Percentiles rank a stretch among this genome's conserved stretches.
These are phyloP conservation scores for Nemurella pictetii DNA, from an alignment of 2,888 invertebrate genomes.

Conservation along the genomic window DNA sequence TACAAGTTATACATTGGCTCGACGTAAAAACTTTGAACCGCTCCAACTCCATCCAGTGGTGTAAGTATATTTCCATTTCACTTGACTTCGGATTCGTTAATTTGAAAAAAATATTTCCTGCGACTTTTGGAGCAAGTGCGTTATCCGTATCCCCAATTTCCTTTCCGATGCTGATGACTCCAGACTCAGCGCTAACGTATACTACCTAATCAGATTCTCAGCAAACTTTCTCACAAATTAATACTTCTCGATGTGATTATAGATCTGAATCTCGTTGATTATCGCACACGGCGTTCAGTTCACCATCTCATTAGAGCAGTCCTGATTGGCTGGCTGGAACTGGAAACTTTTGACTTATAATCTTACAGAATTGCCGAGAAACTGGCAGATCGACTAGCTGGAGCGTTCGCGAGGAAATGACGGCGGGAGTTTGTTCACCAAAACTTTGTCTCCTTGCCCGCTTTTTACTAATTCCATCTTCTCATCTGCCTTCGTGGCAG, in stretches of 20 bases:
- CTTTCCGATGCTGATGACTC: not conserved
- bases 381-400: not conserved
- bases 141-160: not conserved
- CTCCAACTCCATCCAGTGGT: not conserved
- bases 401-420: not conserved
- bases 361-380: constrained; percentile 8
- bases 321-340: constrained; percentile 15
- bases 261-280: not conserved
- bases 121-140: not conserved
- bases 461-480: constrained; percentile 22
- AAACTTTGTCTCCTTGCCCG: not conserved
- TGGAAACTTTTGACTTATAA: constrained; percentile 19
- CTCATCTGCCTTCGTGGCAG: constrained; percentile 4
- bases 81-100: not conserved
- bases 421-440: not conserved
- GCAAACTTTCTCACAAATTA: not conserved
- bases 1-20: not conserved
- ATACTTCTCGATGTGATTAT: not conserved
- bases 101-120: not conserved
- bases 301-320: not conserved
- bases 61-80: not conserved
- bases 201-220: not conserved
- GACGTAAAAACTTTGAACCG: not conserved
- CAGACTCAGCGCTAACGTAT: not conserved
- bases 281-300: not conserved